A percentile compares a stretch with the other conserved stretches of the same genome.
phyloP scores from a whole-genome alignment of 2,888 invertebrate genomes.

The Pristionchus fissidentatus region DNA sequence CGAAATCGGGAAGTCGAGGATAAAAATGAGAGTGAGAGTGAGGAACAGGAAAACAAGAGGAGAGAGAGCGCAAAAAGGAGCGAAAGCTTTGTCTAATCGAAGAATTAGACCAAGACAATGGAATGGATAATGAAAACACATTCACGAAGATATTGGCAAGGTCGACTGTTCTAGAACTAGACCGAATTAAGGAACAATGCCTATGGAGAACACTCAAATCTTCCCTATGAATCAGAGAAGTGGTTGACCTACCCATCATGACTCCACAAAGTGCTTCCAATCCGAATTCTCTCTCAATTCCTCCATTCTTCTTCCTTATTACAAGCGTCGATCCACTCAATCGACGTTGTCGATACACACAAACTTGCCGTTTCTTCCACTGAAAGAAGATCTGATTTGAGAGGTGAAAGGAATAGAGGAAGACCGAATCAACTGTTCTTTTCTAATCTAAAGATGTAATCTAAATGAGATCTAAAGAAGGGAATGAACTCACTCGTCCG shows the following conservation, averaged over 20 bases:
- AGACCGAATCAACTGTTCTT: too few species aligned
- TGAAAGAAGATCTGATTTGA: background rate
- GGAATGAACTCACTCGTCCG: background rate
- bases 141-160: background rate
- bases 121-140: constrained; percentile 29
- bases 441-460: too few species aligned
- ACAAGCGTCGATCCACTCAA: background rate
- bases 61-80: background rate
- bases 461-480: too few species aligned
- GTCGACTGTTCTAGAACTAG: background rate
- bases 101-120: constrained; percentile 4
- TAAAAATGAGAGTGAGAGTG: background rate
- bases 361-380: constrained; percentile 1
- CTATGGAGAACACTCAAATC: too few species aligned
- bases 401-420: background rate
- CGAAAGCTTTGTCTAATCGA: constrained; percentile 26
- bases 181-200: too few species aligned
- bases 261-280: constrained; percentile 12
- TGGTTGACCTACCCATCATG: constrained; percentile 7
- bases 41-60: constrained; percentile 24
- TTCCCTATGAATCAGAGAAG: too few species aligned
- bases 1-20: background rate
- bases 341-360: background rate
- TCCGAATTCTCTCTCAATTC: background rate
- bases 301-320: constrained; percentile 18